Conservation (phyloP, 2,797 vertebrate genomes). For the Notamacropus eugenii region DNA sequence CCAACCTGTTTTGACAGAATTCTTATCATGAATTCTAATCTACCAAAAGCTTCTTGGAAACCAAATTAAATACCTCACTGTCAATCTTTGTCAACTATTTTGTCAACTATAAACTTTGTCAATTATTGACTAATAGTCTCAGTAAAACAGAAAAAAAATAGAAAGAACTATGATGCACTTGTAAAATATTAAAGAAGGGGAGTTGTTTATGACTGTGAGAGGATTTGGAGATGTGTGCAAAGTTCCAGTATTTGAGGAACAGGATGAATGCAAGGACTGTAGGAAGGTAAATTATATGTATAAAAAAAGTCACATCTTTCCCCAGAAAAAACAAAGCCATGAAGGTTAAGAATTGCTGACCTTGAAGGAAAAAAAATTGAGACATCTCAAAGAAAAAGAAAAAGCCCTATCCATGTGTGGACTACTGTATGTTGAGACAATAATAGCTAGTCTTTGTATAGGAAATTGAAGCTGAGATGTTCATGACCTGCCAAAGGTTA, state of each 20-base stretch:
- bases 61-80: slow-evolving; percentile 68
- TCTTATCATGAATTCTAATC: slow-evolving; percentile 62
- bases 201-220: background rate
- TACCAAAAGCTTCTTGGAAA: slow-evolving; percentile 66
- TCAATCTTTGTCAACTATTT: slow-evolving; percentile 44
- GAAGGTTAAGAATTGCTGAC: background rate
- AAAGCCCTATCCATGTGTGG: background rate
- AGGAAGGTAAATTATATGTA: background rate
- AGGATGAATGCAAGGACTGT: background rate
- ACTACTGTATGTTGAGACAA: background rate
- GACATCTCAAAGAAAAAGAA: background rate
- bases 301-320: background rate
- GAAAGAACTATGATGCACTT: background rate
- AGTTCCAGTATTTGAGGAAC: background rate
- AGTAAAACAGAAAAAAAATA: background rate
- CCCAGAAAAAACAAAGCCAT: background rate
- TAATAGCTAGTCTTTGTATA: background rate
- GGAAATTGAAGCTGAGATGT: background rate
- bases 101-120: too few species aligned
- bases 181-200: background rate
- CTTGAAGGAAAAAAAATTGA: background rate
- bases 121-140: background rate
- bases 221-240: background rate
- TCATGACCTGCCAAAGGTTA: background rate
- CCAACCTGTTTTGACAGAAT: slow-evolving; percentile 56